Conservation (phyloP, 1,140 invertebrate species). For the Calliphora vicina region DNA sequence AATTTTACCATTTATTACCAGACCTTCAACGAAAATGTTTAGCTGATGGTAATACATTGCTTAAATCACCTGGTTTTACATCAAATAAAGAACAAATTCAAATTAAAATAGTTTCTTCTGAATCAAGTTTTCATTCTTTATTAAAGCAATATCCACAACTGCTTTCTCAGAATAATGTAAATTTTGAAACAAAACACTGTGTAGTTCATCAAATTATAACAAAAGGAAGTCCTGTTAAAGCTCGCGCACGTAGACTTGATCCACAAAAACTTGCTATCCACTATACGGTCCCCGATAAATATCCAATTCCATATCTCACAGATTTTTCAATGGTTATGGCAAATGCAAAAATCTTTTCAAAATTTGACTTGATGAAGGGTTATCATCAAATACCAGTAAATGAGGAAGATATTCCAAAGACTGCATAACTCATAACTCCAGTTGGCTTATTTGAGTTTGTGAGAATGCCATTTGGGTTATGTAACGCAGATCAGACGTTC, state of each 20-base stretch:
- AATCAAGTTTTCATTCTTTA: neutral
- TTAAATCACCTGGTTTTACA: neutral
- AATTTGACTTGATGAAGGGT: neutral
- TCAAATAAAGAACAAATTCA: neutral
- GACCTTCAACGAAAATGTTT: too few relatives aligned
- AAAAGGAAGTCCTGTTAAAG: neutral
- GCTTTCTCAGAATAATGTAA: neutral
- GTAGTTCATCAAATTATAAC: neutral
- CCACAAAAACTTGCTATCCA: neutral
- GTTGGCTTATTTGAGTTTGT: neutral
- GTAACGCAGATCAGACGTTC: constrained; percentile 50
- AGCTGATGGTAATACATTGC: too few relatives aligned
- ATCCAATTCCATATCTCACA: neutral
- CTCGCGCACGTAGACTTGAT: neutral
- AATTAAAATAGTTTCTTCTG: neutral
- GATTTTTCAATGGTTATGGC: neutral
- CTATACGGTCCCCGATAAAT: neutral
- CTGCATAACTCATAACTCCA: constrained; percentile 16
- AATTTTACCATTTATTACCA: too few relatives aligned
- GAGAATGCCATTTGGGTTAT: constrained; percentile 23
- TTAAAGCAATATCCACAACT: neutral
- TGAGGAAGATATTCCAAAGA: constrained; percentile 1
- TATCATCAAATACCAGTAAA: constrained; percentile 15
- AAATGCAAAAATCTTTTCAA: neutral
- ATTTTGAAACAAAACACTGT: neutral